Percentiles rank a stretch among this genome's conserved stretches.
These are phyloP conservation scores for Drosophila mimetica DNA, from an alignment of 2,888 invertebrate species.

Conservation along the genomic window DNA sequence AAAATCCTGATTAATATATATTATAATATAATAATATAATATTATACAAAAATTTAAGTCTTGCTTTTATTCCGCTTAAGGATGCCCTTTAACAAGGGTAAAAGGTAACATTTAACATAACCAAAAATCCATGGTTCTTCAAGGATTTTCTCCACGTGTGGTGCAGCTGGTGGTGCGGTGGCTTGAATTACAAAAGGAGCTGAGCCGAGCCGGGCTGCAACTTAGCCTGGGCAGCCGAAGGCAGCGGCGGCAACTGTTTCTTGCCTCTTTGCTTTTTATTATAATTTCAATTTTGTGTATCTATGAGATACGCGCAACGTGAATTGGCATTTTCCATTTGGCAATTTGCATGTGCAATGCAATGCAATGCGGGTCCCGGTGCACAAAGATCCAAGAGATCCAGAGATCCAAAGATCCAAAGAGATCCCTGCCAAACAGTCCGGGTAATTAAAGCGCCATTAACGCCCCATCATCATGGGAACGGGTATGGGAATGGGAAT, in stretches of 20 bases:
- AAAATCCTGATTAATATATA: no score
- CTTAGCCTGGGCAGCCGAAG: conserved; percentile 24
- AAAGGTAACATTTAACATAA: no score
- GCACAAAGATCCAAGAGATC: neutral
- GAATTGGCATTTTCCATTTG: conserved; percentile 75
- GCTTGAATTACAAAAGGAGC: conserved; percentile 76
- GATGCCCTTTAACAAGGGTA: no score
- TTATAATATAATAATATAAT: no score
- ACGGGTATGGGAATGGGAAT: conserved; percentile 3
- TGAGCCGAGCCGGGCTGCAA: conserved; percentile 8
- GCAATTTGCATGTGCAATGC: conserved; percentile 54
- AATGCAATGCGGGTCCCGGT: conserved; percentile 29
- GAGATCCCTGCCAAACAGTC: conserved; percentile 27
- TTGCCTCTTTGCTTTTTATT: conserved; percentile 52
- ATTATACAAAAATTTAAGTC: no score
- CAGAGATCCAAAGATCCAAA: neutral
- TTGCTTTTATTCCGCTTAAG: no score
- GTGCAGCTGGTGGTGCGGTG: conserved; percentile 27
- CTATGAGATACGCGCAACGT: conserved; percentile 66
- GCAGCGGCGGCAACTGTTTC: conserved; percentile 35
- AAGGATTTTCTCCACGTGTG: conserved; percentile 15
- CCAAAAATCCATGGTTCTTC: neutral
- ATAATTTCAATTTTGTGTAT: conserved; percentile 73
- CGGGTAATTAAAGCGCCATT: conserved; percentile 72
- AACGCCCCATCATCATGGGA: conserved; percentile 54